Evolutionary conservation across 2,797 vertebrate genomes (phyloP).

Genomic region (Danio jaintianensis): DNA sequence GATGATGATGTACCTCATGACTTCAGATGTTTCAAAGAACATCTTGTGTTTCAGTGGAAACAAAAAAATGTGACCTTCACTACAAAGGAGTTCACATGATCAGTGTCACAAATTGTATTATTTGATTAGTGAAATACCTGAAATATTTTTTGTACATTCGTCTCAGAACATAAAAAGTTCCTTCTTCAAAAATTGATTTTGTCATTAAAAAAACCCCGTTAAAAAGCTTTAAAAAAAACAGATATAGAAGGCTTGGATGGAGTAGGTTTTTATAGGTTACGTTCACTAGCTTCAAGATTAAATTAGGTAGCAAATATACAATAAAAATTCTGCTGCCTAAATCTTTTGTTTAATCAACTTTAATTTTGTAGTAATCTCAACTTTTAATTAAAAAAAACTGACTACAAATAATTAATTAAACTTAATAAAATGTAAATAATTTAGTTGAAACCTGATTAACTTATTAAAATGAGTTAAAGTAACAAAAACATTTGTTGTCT

Average conservation of each 20-base stretch:
- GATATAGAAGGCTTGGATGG: no score
- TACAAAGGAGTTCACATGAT: conserved; percentile 7
- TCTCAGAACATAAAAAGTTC: neutral
- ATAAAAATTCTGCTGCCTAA: no score
- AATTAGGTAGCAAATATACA: neutral
- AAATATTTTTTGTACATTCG: neutral
- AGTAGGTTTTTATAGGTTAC: no score
- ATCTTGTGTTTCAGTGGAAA: neutral
- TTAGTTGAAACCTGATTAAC: no score
- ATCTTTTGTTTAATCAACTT: no score
- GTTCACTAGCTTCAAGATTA: no score
- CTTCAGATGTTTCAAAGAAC: neutral
- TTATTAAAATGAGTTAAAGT: no score
- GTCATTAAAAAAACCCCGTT: neutral
- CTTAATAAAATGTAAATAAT: no score
- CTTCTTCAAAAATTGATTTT: neutral
- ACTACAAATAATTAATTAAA: no score
- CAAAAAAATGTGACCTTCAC: neutral
- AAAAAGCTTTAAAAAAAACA: neutral
- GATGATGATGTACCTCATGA: neutral
- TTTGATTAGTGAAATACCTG: neutral
- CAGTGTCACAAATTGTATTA: neutral
- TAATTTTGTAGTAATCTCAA: no score
- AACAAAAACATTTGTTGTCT: no score
- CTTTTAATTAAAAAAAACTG: no score